A percentile compares a stretch with the other conserved stretches of the same genome.
phyloP scores from a whole-genome alignment of 1,140 invertebrate genomes.

The Drosophila tani region DNA sequence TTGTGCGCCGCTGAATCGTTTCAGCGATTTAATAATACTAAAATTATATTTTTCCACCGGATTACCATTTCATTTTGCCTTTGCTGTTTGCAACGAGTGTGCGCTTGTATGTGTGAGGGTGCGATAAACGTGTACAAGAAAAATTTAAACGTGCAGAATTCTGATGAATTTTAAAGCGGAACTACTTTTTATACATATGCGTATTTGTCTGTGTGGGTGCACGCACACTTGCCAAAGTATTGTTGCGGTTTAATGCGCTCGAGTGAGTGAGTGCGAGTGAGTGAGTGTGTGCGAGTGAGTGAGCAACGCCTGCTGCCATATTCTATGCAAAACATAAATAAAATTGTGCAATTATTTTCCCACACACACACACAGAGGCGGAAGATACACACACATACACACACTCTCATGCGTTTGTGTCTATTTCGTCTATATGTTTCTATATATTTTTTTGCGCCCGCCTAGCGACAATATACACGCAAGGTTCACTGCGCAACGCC shows the following conservation, averaged over 20 bases:
- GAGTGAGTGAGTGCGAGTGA: slow-evolving; percentile 38
- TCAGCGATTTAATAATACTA: slow-evolving; percentile 60
- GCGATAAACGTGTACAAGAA: slow-evolving; percentile 78
- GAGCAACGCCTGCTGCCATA: slow-evolving; percentile 57
- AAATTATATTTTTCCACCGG: slow-evolving; percentile 32
- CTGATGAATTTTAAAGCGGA: slow-evolving; percentile 73
- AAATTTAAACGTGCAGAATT: slow-evolving; percentile 79
- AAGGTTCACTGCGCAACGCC: slow-evolving; percentile 77
- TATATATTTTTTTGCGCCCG: slow-evolving; percentile 42
- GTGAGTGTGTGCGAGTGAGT: slow-evolving; percentile 32
- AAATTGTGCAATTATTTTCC: slow-evolving; percentile 74
- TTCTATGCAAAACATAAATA: slow-evolving; percentile 74
- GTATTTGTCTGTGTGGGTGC: slow-evolving; percentile 20
- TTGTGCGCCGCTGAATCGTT: slow-evolving; percentile 59
- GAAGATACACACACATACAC: slow-evolving; percentile 34
- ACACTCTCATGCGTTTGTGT: slow-evolving; percentile 34
- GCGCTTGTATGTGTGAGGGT: slow-evolving; percentile 49
- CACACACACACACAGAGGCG: slow-evolving; percentile 31
- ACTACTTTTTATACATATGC: slow-evolving; percentile 45
- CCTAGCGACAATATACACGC: slow-evolving; percentile 73
- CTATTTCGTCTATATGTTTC: slow-evolving; percentile 41
- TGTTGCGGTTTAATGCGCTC: slow-evolving; percentile 55
- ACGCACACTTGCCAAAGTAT: slow-evolving; percentile 36
- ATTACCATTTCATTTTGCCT: slow-evolving; percentile 47
- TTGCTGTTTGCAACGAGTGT: slow-evolving; percentile 60